Evolutionary conservation across 2,113 vertebrate genomes (phyloP), one percentile per base, ranked within the genome.

Genomic region (Sula dactylatra): DNA sequence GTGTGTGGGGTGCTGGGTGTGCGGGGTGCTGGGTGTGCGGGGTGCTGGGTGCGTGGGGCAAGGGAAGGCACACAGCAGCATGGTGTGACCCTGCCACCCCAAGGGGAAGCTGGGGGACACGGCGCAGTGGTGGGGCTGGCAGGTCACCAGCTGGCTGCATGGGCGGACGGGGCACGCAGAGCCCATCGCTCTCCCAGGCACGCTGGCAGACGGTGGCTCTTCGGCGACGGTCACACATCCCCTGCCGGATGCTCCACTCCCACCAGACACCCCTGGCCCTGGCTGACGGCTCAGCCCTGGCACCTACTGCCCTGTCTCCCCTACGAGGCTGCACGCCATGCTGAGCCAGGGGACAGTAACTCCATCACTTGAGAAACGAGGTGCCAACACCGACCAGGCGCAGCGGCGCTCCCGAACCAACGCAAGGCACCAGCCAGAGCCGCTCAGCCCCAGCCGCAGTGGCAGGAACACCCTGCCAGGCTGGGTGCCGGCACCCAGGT

Each of bases 101-200:
- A 0, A 2, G 22, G 82, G 45, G 67, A 31, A 4, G 4, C 31
- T 4, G 44, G 47, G 47, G 55, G 42, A 29, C 61, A 58, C 1
- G 1, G 45, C 22, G 6, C 84, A 26, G 64, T 10, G 66, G 44
- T 6, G 5, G 29, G 42, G 73, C n/a, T 54, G 87, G 20, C 2
- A 1, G 65, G 84, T 93, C 69, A 69, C 36, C 36, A 1, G 2
- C 4, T 4, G 25, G 42, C 70, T 44, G 50, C 4, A 3, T 5
- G 5, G 54, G 36, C 11, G 3, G 26, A n/a, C 3, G 1, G 20
- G 45, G 32, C n/a, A 47, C 1, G 0, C 12, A 2, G n/a, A 71
- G 88, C 73, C 67, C 67, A 3, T 10, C 3, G 1, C 58, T 69
- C 26, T 22, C 29, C 47, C 1, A 0, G 38, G 34, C 62, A 38